Base-by-base conservation (phyloP, 2,888 invertebrate genomes). In the Nematopogon swammerdamellus region DNA sequence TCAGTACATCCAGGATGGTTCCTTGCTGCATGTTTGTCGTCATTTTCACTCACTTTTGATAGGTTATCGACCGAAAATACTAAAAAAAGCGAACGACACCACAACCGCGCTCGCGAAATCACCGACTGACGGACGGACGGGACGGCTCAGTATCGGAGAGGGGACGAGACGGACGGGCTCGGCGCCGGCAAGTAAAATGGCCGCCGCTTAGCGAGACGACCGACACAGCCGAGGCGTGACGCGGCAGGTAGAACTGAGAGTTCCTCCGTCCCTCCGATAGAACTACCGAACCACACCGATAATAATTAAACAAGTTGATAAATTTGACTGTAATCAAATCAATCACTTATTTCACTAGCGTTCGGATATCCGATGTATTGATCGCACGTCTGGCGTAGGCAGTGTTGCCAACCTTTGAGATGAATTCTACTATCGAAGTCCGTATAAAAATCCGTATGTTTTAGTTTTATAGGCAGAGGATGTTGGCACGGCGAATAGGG, bases 1-100 rank as follows among this genome's bases (percentile, higher is more conserved):
- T 98, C 68, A 98, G 87, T 68, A 96, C 95, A 82, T 97, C 96
- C 76, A 98, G 84, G 64, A 97, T 89, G 67, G 92, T 91, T 70
- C 94, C 94, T 84, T 95, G 94, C 76, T 90, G 89, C 82, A 92
- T 88, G 79, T 88, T 91, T 72, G 91, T 86, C 83, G 92, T 89
- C 92, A 92, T 93, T 82, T 84, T 76, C 63, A 69, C 67, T 63
- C 71, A 76, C 74, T 75, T 73, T 68, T 70, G 52, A 69, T 64
- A 67, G 64, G 65, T 62, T 65, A 64, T 63, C 55, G 62, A 65
- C 60, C 61, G 63, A 64, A 63, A 67, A 66, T 58, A 67, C 67
- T 70, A 72, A 69, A 72, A 51, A 45, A 73, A 70, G 71, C 70
- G 30, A 72, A 64, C 69, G 69, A 76, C 77, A 77, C 76, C 75